Evolutionary conservation across 2,888 invertebrate species (phyloP).

Genomic region (Amblyjoppa fuscipennis): DNA sequence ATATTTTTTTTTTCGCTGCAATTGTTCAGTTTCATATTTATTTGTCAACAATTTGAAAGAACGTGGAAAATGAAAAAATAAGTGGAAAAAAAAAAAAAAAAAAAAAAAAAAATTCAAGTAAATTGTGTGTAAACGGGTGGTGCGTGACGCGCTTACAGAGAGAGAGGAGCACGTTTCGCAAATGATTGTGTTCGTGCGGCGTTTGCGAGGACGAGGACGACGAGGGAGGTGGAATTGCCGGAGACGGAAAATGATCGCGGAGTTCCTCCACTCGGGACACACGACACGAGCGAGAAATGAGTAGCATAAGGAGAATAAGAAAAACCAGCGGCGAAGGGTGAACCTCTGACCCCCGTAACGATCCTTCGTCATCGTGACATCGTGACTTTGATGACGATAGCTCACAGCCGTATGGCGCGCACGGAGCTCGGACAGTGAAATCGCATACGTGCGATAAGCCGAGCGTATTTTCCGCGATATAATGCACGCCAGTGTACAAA

Average conservation of each 20-base stretch:
- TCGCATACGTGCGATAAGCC: neutral
- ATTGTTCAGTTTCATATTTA: too few species aligned
- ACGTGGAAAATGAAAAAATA: too few species aligned
- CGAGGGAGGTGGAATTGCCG: neutral
- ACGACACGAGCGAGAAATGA: conserved; percentile 13
- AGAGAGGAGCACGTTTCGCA: conserved; percentile 6
- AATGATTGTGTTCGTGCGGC: neutral
- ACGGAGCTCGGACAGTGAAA: conserved; percentile 4
- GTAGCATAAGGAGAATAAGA: conserved; percentile 8
- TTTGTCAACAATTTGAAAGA: too few species aligned
- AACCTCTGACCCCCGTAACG: conserved; percentile 57
- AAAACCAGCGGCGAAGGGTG: conserved; percentile 31
- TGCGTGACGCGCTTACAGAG: too few species aligned
- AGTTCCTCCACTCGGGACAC: conserved; percentile 1
- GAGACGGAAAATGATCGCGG: conserved; percentile 18
- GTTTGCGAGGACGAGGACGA: neutral
- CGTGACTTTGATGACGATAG: conserved; percentile 52
- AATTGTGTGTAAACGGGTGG: too few species aligned
- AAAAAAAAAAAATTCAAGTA: too few species aligned
- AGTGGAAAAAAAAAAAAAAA: too few species aligned
- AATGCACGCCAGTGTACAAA: neutral
- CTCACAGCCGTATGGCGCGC: conserved; percentile 32
- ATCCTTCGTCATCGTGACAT: conserved; percentile 66
- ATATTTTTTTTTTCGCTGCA: too few species aligned
- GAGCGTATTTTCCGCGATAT: neutral